Conservation (phyloP, 2,888 invertebrate genomes). For the Drosophila vallismaia region DNA sequence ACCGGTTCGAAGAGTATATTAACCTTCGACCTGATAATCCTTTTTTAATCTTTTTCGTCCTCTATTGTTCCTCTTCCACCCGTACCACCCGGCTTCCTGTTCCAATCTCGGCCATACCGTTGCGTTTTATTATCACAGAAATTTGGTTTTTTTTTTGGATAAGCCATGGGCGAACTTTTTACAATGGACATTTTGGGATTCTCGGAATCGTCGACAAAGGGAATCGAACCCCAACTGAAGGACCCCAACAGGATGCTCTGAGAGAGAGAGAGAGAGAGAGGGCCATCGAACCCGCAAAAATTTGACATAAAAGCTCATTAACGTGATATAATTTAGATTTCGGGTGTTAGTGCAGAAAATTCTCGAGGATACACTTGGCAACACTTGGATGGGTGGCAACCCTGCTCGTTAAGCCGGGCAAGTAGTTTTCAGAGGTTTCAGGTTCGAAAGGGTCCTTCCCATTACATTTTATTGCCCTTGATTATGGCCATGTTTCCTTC, state of each 20-base stretch:
- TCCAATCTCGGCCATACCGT: constrained; percentile 44
- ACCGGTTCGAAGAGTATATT: neutral
- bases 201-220: neutral
- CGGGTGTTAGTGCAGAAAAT: constrained; percentile 50
- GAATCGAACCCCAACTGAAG: neutral
- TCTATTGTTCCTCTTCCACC: neutral
- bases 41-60: too few species aligned
- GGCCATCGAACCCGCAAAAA: constrained; percentile 36
- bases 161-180: constrained; percentile 68
- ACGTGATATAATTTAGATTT: constrained; percentile 78
- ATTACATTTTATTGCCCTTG: constrained; percentile 27
- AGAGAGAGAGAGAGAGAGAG: neutral
- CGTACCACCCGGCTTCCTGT: constrained; percentile 14
- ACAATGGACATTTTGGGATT: constrained; percentile 68
- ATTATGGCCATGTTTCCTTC: constrained; percentile 12
- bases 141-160: constrained; percentile 67
- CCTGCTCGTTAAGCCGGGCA: constrained; percentile 26
- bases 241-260: too few species aligned
- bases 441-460: constrained; percentile 19
- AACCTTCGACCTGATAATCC: neutral
- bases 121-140: constrained; percentile 76
- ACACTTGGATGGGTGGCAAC: constrained; percentile 57
- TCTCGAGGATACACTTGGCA: constrained; percentile 56
- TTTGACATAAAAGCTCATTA: constrained; percentile 76
- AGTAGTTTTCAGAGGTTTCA: constrained; percentile 15